Evolutionary conservation across 2,797 vertebrate genomes (phyloP).

Genomic region (Lacerta agilis): DNA sequence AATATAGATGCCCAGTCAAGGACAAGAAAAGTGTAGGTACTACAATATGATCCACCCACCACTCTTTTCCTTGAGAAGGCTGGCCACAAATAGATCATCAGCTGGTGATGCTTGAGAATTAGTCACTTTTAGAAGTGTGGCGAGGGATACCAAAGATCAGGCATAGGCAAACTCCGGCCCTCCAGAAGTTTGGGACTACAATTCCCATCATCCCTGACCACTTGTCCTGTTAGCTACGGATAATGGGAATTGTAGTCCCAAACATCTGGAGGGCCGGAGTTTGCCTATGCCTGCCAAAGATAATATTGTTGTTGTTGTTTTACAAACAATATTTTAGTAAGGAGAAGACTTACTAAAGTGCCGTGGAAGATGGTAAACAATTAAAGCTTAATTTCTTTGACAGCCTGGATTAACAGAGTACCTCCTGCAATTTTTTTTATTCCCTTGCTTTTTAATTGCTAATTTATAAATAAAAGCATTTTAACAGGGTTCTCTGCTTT

Average conservation of each 20-base stretch:
- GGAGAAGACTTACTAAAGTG: neutral
- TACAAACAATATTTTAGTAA: neutral
- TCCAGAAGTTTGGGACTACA: too few species aligned
- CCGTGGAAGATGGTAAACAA: neutral
- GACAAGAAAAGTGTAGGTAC: neutral
- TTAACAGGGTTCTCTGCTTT: neutral
- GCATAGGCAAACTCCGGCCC: too few species aligned
- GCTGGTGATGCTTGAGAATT: neutral
- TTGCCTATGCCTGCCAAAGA: neutral
- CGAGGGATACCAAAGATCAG: neutral
- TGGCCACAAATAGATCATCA: neutral
- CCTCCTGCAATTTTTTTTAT: neutral
- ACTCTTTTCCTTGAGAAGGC: neutral
- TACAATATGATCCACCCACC: neutral
- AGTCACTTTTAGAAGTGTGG: neutral
- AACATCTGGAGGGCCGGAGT: too few species aligned
- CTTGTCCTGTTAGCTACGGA: too few species aligned
- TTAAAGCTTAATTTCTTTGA: constrained; percentile 22
- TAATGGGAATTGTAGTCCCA: too few species aligned
- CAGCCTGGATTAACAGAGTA: neutral
- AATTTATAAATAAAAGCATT: constrained; percentile 10
- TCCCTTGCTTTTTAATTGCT: constrained; percentile 6
- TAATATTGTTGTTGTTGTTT: neutral
- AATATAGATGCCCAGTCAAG: neutral
- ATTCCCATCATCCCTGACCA: too few species aligned